Conservation (phyloP, 1,140 invertebrate species). For the Mercenaria mercenaria region DNA sequence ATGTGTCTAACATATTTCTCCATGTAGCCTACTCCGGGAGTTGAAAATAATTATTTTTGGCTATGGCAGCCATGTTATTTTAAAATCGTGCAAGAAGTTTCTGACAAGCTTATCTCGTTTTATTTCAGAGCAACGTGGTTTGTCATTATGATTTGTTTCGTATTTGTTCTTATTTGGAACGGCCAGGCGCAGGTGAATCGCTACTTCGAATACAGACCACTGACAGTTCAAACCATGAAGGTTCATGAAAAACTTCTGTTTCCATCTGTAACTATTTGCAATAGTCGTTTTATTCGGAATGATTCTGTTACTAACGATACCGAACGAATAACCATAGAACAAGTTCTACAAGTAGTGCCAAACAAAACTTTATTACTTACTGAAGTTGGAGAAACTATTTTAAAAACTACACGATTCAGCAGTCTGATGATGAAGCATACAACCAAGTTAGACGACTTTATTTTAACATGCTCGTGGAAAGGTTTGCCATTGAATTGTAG, state of each 20-base stretch:
- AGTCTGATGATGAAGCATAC: background rate
- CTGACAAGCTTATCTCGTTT: too few species aligned
- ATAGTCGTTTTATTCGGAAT: background rate
- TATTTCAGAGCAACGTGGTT: background rate
- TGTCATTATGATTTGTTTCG: background rate
- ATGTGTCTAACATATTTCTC: too few species aligned
- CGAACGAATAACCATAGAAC: background rate
- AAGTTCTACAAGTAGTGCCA: background rate
- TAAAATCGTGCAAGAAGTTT: too few species aligned
- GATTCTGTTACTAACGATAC: background rate
- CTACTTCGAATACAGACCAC: background rate
- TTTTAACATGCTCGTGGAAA: background rate
- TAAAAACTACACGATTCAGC: background rate
- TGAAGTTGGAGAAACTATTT: background rate
- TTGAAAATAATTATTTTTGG: too few species aligned
- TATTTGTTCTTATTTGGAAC: background rate
- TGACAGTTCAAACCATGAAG: background rate
- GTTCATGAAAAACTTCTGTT: background rate
- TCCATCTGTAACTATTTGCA: conserved; percentile 1
- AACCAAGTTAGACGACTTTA: background rate
- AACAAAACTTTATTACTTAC: background rate
- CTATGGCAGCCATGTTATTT: too few species aligned
- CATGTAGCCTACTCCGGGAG: too few species aligned
- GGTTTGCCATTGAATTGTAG: background rate
- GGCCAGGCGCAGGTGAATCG: conserved; percentile 2